phyloP scores from a whole-genome alignment of 2,888 invertebrate genomes.

The Synergus laeviventris region DNA sequence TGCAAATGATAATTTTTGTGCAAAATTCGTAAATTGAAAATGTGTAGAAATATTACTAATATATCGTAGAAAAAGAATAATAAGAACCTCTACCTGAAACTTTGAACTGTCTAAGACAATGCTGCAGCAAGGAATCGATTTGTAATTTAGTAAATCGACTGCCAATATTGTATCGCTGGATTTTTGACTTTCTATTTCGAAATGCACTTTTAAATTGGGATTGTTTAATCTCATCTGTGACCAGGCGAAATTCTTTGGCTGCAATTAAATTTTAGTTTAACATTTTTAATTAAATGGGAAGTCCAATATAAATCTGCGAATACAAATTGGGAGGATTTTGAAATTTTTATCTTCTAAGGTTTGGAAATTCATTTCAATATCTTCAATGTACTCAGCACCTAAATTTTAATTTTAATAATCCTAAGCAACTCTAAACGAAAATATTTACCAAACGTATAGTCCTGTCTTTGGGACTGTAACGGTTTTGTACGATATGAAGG shows the following conservation, averaged over 20 bases:
- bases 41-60: neutral
- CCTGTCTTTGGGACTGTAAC: constrained; percentile 80
- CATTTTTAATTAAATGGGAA: neutral
- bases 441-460: constrained; percentile 77
- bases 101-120: constrained; percentile 70
- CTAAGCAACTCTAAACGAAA: constrained; percentile 57
- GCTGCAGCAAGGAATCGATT: constrained; percentile 70
- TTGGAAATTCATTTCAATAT: constrained; percentile 50
- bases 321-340: too few species aligned
- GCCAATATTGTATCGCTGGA: constrained; percentile 81
- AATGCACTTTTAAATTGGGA: constrained; percentile 82
- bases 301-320: too few species aligned
- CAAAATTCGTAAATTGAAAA: neutral
- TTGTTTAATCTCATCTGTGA: constrained; percentile 78
- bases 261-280: constrained; percentile 48
- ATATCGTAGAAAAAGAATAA: neutral
- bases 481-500: constrained; percentile 86
- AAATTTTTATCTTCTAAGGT: neutral
- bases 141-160: constrained; percentile 65
- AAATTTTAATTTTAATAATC: neutral
- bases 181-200: constrained; percentile 81
- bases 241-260: constrained; percentile 76
- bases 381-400: neutral
- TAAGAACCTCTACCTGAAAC: constrained; percentile 60
- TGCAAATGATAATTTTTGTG: constrained; percentile 49